Base-by-base conservation (phyloP, 2,797 vertebrate genomes). In the Rousettus madagascariensis region DNA sequence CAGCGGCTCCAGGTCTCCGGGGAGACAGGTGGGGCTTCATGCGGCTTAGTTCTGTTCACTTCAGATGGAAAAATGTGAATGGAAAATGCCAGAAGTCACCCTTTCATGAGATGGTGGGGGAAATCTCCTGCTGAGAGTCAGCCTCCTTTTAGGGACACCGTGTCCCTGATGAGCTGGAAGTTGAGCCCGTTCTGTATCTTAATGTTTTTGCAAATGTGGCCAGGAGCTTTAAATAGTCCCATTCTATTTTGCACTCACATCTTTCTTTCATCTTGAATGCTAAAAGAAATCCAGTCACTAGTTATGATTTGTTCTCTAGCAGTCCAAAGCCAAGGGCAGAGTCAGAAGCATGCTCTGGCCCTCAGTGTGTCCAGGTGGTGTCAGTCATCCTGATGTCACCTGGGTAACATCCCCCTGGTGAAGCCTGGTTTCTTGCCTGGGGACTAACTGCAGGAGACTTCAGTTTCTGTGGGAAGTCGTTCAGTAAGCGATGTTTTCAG, bases 1-100 rank as follows among this genome's bases (percentile, higher is more conserved):
- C 98, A 98, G 97, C 98, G 97, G 93, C 98, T 99, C 93, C 98
- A 97, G 65, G 99, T 99, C 96, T 99, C 99, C 80, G 97, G 98
- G 97, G 98, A 99, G 96, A 99, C 98, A 98, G 99, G 99, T 99
- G 97, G 97, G 98, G 97, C 96, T 97, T 96, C 94, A 79, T 78
- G 94, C 91, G 93, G 94, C 97, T 97, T 20, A 2, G 16, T 82
- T 66, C 17, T 1, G 20, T 33, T 51, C 22, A 4, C 69, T 53
- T 82, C 33, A n/a, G 30, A 26, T 41, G 15, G n/a, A 98, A 95
- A 95, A 91, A 92, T 96, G 88, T 96, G 97, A 95, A 95, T 95
- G 90, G 97, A 97, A 97, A 97, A 96, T 94, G 96, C 97, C 95
- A 53, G 90, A 96, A 97, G 96, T 97, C 96, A 95, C 95, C 96